Evolutionary conservation across 2,113 vertebrate species (phyloP).

Genomic region (Chauna torquata): DNA sequence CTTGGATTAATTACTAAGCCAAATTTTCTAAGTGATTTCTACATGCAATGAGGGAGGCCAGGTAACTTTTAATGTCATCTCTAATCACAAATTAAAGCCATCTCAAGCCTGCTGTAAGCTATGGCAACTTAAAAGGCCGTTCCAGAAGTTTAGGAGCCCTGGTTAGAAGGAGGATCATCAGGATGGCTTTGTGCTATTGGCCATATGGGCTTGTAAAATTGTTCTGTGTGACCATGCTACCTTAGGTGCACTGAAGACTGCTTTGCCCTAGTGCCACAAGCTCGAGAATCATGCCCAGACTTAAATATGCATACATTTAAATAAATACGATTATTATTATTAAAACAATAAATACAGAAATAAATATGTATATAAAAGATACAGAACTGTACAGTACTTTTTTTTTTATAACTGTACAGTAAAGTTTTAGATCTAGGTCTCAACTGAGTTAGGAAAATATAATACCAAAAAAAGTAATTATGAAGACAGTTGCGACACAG

Average conservation of each 20-base stretch:
- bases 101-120: not conserved
- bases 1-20: not conserved
- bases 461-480: not conserved
- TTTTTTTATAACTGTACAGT: not conserved
- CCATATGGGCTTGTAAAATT: not conserved
- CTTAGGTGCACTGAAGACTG: not conserved
- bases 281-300: not conserved
- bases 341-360: not conserved
- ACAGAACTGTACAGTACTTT: not conserved
- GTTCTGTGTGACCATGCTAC: not conserved
- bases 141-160: not conserved
- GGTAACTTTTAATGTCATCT: not conserved
- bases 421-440: not conserved
- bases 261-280: not conserved
- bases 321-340: not conserved
- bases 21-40: not conserved
- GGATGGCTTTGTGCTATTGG: not conserved
- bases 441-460: not conserved
- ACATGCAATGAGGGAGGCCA: not conserved
- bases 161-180: accelerated
- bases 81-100: not conserved
- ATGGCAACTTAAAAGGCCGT: not conserved
- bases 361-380: not conserved
- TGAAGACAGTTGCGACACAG: not conserved
- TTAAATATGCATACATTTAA: not conserved